A percentile compares a stretch with the other conserved stretches of the same genome.
Evolutionary conservation across 2,888 invertebrate genomes (phyloP).

Genomic region (Cephus runcator): DNA sequence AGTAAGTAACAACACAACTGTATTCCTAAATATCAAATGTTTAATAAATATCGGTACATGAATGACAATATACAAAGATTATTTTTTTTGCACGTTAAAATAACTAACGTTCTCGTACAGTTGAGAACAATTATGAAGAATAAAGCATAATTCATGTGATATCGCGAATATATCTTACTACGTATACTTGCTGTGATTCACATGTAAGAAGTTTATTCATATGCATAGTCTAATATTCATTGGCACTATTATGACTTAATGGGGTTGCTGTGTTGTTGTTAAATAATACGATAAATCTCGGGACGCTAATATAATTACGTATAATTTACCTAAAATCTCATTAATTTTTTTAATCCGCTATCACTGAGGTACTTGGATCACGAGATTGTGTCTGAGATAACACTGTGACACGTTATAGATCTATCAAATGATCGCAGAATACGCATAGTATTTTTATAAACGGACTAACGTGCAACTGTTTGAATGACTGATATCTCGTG

Average conservation of each 20-base stretch:
- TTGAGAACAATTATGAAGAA: neutral
- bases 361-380: neutral
- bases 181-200: neutral
- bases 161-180: neutral
- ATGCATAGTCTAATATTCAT: neutral
- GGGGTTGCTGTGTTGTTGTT: neutral
- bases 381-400: neutral
- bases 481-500: neutral
- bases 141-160: neutral
- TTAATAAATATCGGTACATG: constrained; percentile 10
- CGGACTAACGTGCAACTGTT: neutral
- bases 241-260: constrained; percentile 8
- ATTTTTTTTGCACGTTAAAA: neutral
- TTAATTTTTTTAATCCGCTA: neutral
- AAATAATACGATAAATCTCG: neutral
- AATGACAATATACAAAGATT: constrained; percentile 1
- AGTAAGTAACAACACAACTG: neutral
- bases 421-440: neutral
- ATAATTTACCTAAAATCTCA: constrained; percentile 5
- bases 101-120: neutral
- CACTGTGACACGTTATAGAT: neutral
- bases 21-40: neutral
- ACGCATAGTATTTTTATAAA: neutral
- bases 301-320: neutral
- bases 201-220: neutral